Base-by-base conservation (phyloP, 37 sponge, comb jelly and placozoan genomes). In the Ianthella basta region DNA sequence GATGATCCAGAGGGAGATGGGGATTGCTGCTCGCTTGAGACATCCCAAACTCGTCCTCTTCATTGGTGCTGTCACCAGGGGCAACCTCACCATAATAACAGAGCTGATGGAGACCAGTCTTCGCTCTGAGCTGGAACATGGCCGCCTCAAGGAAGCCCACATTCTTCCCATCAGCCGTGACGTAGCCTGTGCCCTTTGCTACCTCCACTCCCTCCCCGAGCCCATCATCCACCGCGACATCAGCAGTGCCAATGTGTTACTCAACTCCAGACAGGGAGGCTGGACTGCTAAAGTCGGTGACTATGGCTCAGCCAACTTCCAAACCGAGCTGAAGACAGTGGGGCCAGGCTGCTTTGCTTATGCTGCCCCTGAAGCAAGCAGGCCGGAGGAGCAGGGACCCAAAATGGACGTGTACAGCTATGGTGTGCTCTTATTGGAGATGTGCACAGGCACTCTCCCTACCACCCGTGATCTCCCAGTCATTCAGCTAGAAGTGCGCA, bases 211-310 rank as follows among this genome's bases (percentile, higher is more conserved):
- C 14, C 65, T 60, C 16, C 95, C 95, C 15, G 73, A 86, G 0
- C 95, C 95, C 24, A 86, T 94, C 18, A 39, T 91, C 19, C 95
- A 94, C 41, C 86, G 95, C 1, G 95, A 94, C 59, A 80, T 94
- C 79, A 94, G 89, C 68, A 89, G 87, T 59, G 86, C 87, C 55
- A 87, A 92, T 84, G 89, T 94, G 0, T 81, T 91, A 15, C 74
- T 94, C 16, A 69, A 88, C 56, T 53, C 87, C 1, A 24, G 35
- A 15, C 84, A 81, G 14, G 41, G 39, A 25, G 64, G 55, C 19
- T 89, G 94, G 94, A 65, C n/a, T 40, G 94, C 94, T 27, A 93
- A 93, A 56, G 68, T 93, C 30, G 82, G 89, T 29, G 90, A 89
- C 61, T 93, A 83, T 78, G 90, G 90, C 25, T 87, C 94, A 20